Percentiles rank a stretch among this genome's conserved stretches.
Evolutionary conservation across 1,140 invertebrate species (phyloP).

Genomic region (Drosophila kanapiae): DNA sequence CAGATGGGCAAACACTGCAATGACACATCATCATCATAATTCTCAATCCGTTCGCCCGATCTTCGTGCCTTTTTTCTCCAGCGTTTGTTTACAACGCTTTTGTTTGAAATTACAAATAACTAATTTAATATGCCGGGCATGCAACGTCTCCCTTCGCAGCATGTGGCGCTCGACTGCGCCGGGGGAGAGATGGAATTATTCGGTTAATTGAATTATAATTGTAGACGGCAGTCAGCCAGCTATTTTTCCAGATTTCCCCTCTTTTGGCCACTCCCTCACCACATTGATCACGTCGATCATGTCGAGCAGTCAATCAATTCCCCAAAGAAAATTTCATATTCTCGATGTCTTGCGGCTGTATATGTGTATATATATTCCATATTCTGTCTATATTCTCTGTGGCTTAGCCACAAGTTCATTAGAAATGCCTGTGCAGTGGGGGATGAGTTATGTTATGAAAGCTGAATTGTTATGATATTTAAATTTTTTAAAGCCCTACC

Average conservation of each 20-base stretch:
- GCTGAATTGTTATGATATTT: slow-evolving; percentile 19
- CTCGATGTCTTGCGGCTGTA: slow-evolving; percentile 29
- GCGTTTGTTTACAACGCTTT: slow-evolving; percentile 59
- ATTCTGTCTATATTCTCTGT: slow-evolving; percentile 28
- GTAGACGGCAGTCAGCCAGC: slow-evolving; percentile 35
- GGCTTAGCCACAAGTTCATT: slow-evolving; percentile 40
- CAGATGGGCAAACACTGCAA: slow-evolving; percentile 37
- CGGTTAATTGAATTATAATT: slow-evolving; percentile 82
- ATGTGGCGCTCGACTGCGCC: slow-evolving; percentile 51
- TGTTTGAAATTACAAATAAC: slow-evolving; percentile 63
- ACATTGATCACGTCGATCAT: slow-evolving; percentile 67
- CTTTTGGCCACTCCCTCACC: slow-evolving; percentile 18
- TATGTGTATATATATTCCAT: slow-evolving; percentile 1
- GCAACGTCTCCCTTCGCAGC: slow-evolving; percentile 49
- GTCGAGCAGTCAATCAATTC: slow-evolving; percentile 77
- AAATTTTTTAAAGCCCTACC: not conserved
- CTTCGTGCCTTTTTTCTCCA: slow-evolving; percentile 2
- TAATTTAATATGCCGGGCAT: slow-evolving; percentile 78
- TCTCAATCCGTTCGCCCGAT: slow-evolving; percentile 30
- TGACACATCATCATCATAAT: slow-evolving; percentile 44
- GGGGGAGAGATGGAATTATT: slow-evolving; percentile 49
- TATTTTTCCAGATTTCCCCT: not conserved
- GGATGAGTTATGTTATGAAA: slow-evolving; percentile 4
- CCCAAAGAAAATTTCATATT: slow-evolving; percentile 65
- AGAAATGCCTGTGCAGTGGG: slow-evolving; percentile 43